Base-by-base conservation (phyloP, 2,888 invertebrate genomes). In the Rhyacophila evoluta region DNA sequence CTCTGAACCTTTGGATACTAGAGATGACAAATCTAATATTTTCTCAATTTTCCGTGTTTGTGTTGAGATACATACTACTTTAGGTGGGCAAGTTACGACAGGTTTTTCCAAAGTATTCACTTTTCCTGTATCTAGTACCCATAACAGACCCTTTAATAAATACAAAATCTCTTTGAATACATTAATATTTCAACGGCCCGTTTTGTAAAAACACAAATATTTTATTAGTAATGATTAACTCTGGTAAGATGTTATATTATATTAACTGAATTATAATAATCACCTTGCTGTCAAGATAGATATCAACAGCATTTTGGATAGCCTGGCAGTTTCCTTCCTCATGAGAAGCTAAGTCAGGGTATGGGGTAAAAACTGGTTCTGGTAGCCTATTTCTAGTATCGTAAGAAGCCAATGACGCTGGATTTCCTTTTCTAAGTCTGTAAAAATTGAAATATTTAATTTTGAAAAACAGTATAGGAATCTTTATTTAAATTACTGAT, bases 111-210 rank as follows among this genome's bases (percentile, higher is more conserved):
- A 84, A 0, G 93, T 92, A 82, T 94, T 93, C 0, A 93, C 91
- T 68, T 94, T 90, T 11, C 95, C 95, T 10, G 90, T 91, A 84
- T 95, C 95, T 80, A 95, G 86, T 0, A 92, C 90, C 95, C 95
- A 95, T 6, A 95, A 87, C 81, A 93, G 91, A 70, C 92, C 92
- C 85, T 93, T 90, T 4, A 85, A 71, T 82, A 27, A 15, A 38
- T 27, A 15, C n/a, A 15, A n/a, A n/a, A n/a, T n/a, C n/a, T n/a
- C n/a, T n/a, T n/a, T n/a, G n/a, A n/a, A n/a, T n/a, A n/a, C n/a
- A n/a, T n/a, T n/a, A n/a, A n/a, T n/a, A n/a, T n/a, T n/a, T n/a
- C n/a, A n/a, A n/a, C n/a, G n/a, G n/a, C n/a, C n/a, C n/a, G n/a
- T n/a, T n/a, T n/a, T n/a, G n/a, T n/a, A n/a, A n/a, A n/a, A n/a